Base-by-base conservation (phyloP, 2,797 vertebrate genomes). In the Sebastes goodei region DNA sequence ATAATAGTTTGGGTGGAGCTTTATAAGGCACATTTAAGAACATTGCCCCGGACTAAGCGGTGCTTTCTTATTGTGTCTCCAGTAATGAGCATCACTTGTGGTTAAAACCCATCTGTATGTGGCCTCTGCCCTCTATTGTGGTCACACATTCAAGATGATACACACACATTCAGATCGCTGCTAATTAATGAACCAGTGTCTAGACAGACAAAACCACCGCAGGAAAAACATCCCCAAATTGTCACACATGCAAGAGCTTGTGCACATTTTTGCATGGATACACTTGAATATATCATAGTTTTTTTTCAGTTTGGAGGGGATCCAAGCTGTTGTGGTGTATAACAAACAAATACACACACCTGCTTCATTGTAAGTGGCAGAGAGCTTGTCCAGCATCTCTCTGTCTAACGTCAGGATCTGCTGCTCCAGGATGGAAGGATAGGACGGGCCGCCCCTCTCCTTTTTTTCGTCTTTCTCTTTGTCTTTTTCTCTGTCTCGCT, bases 291-390 rank as follows among this genome's bases (percentile, higher is more conserved):
- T 9, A 52, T 77, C 20, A 55, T 61, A 25, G 53, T 61, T 56
- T 55, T 46, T 61, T 61, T 23, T 7, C 4, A 29, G 14, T 32
- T 57, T 63, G 8, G 35, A 3, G 20, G 23, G 23, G 3, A 10
- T 49, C 32, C 0, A 20, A 10, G 10, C 17, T 20, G 10, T 3
- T 63, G 14, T 61, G 55, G 2, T 9, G 20, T 42, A 55, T 6
- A 67, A 52, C 59, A 30, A 35, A 71, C 20, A 53, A 14, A 73
- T 23, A 68, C 59, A 80, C 84, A 66, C 2, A 99, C 98, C 98
- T 96, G 98, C 98, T 96, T 99, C 98, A 15, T 99, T 98, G 20
- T 98, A 98, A 60, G 96, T 95, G 3, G 97, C 96, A 0, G 98
- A 97, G 57, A 99, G 93, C 88, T 98, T 99, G 73, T 98, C 97